Evolutionary conservation across 2,113 vertebrate genomes (phyloP), one percentile per base, ranked within the genome.

Genomic region (Gadus macrocephalus): DNA sequence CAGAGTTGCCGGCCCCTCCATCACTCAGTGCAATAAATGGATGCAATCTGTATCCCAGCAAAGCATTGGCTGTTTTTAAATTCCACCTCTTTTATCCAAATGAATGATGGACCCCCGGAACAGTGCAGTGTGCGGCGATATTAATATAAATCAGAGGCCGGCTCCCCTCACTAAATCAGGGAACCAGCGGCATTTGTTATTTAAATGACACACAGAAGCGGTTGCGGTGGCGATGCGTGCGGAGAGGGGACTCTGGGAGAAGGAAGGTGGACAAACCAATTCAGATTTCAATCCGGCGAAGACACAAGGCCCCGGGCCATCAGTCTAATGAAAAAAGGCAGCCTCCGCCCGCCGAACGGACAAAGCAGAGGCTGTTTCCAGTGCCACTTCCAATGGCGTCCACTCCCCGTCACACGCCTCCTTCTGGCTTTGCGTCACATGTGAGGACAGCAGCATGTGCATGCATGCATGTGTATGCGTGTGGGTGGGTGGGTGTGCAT

Each of bases 61-160:
- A 90, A 92, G 90, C 91, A 91, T 74, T 83, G 87, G 87, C 91
- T 90, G 86, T 89, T 92, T 93, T 91, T 86, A 87, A 91, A 92
- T 93, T 92, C 91, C 90, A 89, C 90, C 91, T 92, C 90, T 90
- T 93, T 92, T 91, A 92, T 92, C 90, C 90, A 92, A 92, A 92
- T 92, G 90, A 92, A 89, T 92, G 89, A 92, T 92, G 90, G 87
- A 86, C 80, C 84, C 38, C 86, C 62, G 73, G 89, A 87, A 90
- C 88, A 88, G 89, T 85, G 83, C 78, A 75, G 81, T 76, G 88
- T 84, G 87, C 75, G 25, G 87, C 83, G 83, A 87, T 92, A 93
- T 92, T 92, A 92, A 93, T 92, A 92, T 87, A 92, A 88, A 92
- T 93, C 91, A 90, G 84, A 85, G 85, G 85, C 82, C 88, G 77